phyloP scores from a whole-genome alignment of 2,797 vertebrate genomes.

The Amblyopsis hoosieri region DNA sequence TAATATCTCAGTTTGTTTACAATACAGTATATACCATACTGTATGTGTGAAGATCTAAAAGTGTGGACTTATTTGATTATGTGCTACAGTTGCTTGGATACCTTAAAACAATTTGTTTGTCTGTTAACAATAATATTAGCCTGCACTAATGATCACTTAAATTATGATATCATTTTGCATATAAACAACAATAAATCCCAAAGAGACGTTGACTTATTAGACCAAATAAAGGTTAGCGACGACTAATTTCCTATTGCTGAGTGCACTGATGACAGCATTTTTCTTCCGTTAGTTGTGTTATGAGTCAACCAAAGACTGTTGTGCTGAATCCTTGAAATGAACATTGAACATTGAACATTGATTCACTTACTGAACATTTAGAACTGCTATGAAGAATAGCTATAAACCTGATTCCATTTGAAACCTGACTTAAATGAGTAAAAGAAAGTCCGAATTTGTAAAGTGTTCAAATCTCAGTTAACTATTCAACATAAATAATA shows the following conservation, averaged over 20 bases:
- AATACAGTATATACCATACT: neutral
- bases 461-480: too few species aligned
- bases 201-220: slow-evolving; percentile 68
- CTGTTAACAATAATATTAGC: slow-evolving; percentile 22
- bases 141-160: slow-evolving; percentile 32
- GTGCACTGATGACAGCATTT: slow-evolving; percentile 65
- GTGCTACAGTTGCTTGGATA: neutral
- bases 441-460: too few species aligned
- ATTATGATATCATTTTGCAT: slow-evolving; percentile 41
- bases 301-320: slow-evolving; percentile 40
- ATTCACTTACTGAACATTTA: slow-evolving; percentile 23
- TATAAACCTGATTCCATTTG: slow-evolving; percentile 13
- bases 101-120: slow-evolving; percentile 14
- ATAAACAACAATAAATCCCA: slow-evolving; percentile 63
- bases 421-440: too few species aligned
- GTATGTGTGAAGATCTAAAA: neutral
- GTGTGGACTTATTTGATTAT: slow-evolving; percentile 14
- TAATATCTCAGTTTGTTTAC: slow-evolving; percentile 1
- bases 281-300: slow-evolving; percentile 47
- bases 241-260: slow-evolving; percentile 65
- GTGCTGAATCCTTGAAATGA: slow-evolving; percentile 58
- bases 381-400: slow-evolving; percentile 27
- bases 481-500: neutral
- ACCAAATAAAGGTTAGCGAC: slow-evolving; percentile 68
- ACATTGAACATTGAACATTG: slow-evolving; percentile 39